A percentile compares a stretch with the other conserved stretches of the same genome.
phyloP scores from a whole-genome alignment of 2,888 invertebrate genomes.

The Torymus auratus region DNA sequence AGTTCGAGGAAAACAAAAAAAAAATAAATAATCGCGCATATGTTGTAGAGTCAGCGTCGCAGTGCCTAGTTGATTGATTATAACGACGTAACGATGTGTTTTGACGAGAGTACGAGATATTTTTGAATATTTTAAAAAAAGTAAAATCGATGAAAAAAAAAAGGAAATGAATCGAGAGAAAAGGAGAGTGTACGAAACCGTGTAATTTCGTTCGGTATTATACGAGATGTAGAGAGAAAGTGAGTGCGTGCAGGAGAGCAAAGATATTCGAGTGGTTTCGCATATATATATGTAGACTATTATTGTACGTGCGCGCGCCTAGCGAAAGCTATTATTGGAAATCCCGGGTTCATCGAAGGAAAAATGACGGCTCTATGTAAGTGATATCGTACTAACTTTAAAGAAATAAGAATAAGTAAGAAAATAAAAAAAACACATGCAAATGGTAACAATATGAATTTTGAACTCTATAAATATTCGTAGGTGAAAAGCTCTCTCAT shows the following conservation, averaged over 20 bases:
- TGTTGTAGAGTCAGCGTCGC: constrained; percentile 31
- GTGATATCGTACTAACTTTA: constrained; percentile 28
- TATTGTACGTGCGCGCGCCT: constrained; percentile 10
- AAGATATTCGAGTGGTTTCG: constrained; percentile 57
- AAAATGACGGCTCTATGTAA: constrained; percentile 58
- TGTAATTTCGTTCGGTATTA: constrained; percentile 31
- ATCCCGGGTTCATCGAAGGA: constrained; percentile 26
- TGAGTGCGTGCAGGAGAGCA: constrained; percentile 21
- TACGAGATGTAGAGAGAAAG: not conserved
- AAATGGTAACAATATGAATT: constrained; percentile 30
- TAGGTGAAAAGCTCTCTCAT: constrained; percentile 38
- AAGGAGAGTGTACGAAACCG: no score
- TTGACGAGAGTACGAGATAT: constrained; percentile 34
- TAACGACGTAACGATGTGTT: constrained; percentile 23
- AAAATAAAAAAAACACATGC: constrained; percentile 14
- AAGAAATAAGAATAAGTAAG: not conserved
- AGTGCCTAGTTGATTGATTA: constrained; percentile 54
- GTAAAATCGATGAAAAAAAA: constrained; percentile 6
- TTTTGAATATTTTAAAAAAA: constrained; percentile 32
- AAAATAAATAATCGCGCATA: constrained; percentile 21
- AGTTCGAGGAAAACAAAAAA: constrained; percentile 12
- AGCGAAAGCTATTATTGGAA: constrained; percentile 22
- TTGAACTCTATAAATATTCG: constrained; percentile 49
- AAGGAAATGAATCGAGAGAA: not conserved
- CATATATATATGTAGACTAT: not conserved